Evolutionary conservation across 2,888 invertebrate genomes (phyloP).

Genomic region (Drosophila rellima): DNA sequence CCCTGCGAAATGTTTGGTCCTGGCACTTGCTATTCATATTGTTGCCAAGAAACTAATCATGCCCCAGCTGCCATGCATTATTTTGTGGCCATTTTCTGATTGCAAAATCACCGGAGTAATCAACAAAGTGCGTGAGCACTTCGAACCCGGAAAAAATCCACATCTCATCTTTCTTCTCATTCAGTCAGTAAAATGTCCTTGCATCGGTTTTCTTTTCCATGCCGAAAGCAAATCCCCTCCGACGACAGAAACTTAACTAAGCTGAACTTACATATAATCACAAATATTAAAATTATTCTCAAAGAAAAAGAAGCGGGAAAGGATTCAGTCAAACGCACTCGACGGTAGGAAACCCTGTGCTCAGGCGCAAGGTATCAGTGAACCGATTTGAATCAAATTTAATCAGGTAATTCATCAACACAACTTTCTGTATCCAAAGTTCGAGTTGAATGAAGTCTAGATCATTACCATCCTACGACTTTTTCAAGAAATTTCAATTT

Average conservation of each 20-base stretch:
- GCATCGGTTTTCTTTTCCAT: background rate
- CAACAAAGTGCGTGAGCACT: constrained; percentile 56
- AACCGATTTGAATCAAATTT: no score
- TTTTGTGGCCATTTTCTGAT: constrained; percentile 70
- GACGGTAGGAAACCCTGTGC: no score
- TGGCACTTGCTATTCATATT: constrained; percentile 70
- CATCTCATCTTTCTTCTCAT: background rate
- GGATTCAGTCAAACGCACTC: no score
- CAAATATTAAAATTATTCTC: no score
- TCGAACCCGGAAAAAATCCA: constrained; percentile 1
- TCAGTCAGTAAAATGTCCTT: background rate
- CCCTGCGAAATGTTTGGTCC: background rate
- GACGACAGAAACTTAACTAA: background rate
- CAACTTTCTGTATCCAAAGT: no score
- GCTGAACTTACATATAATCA: constrained; percentile 13
- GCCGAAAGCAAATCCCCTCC: background rate
- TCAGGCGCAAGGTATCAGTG: no score
- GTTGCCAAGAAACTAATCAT: constrained; percentile 59
- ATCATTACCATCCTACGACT: no score
- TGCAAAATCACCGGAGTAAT: constrained; percentile 82
- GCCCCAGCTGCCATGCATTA: constrained; percentile 61
- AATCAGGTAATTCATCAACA: no score
- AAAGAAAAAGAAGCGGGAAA: no score
- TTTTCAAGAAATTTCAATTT: no score
- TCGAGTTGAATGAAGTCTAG: no score